Conservation (phyloP, 1,140 invertebrate genomes). For the Vanessa atalanta region DNA sequence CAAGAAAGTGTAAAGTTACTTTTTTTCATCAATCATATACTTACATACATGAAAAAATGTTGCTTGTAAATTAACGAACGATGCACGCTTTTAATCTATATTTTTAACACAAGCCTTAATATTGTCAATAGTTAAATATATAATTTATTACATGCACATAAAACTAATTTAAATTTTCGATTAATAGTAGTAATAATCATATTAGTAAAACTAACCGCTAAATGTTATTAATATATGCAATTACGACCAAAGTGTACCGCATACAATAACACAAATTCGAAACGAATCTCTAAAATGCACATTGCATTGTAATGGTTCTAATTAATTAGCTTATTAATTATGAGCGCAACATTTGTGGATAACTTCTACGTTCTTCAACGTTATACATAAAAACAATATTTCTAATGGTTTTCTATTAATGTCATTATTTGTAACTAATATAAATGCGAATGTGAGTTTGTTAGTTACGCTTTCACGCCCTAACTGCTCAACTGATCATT, state of each 20-base stretch:
- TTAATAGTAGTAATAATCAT: constrained; percentile 17
- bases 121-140: background rate
- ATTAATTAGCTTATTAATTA: constrained; percentile 67
- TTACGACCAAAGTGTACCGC: constrained; percentile 24
- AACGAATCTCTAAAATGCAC: constrained; percentile 51
- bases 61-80: no score
- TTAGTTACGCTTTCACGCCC: no score
- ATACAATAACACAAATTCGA: constrained; percentile 41
- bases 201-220: constrained; percentile 27
- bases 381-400: background rate
- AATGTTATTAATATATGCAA: constrained; percentile 32
- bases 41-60: no score
- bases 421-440: no score
- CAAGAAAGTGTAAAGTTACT: no score
- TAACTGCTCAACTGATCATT: no score
- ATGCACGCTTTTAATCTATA: no score
- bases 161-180: background rate
- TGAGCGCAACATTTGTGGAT: constrained; percentile 54
- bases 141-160: background rate
- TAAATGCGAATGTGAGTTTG: no score
- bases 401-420: background rate
- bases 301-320: constrained; percentile 49
- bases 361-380: constrained; percentile 21
- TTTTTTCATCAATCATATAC: no score
- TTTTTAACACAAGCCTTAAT: no score